Conservation (phyloP, 1,140 invertebrate species). For the Cherax quadricarinatus region DNA sequence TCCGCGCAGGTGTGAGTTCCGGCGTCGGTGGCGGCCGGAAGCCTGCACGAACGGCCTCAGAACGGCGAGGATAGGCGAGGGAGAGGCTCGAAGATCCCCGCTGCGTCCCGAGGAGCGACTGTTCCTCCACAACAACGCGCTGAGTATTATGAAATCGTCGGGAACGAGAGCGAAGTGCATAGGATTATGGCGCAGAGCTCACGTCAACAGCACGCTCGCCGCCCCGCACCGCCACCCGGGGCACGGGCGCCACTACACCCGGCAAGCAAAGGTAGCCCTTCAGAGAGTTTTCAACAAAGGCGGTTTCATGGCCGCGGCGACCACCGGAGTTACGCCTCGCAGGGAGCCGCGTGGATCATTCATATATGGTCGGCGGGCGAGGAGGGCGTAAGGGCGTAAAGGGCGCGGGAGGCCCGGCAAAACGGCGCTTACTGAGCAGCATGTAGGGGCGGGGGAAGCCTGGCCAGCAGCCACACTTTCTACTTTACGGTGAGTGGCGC, state of each 20-base stretch:
- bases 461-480: neutral
- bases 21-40: neutral
- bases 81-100: neutral
- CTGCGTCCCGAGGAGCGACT: neutral
- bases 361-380: conserved; percentile 57
- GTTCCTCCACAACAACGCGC: neutral
- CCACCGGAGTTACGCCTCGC: neutral
- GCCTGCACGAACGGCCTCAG: neutral
- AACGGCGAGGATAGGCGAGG: no score
- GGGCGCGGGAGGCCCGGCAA: neutral
- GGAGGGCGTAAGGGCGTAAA: conserved; percentile 26
- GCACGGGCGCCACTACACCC: neutral
- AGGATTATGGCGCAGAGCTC: conserved; percentile 33
- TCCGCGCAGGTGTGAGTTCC: neutral
- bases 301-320: neutral
- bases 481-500: neutral
- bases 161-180: conserved; percentile 51
- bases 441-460: conserved; percentile 4
- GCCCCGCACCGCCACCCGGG: neutral
- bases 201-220: conserved; percentile 48
- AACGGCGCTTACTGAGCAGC: neutral
- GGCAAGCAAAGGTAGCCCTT: conserved; percentile 29
- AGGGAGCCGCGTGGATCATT: conserved; percentile 32
- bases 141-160: conserved; percentile 9
- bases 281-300: neutral